Percentiles rank a stretch among this genome's conserved stretches.
These are phyloP conservation scores for Euzophera pinguis DNA, from an alignment of 2,888 invertebrate genomes.

Conservation along the genomic window DNA sequence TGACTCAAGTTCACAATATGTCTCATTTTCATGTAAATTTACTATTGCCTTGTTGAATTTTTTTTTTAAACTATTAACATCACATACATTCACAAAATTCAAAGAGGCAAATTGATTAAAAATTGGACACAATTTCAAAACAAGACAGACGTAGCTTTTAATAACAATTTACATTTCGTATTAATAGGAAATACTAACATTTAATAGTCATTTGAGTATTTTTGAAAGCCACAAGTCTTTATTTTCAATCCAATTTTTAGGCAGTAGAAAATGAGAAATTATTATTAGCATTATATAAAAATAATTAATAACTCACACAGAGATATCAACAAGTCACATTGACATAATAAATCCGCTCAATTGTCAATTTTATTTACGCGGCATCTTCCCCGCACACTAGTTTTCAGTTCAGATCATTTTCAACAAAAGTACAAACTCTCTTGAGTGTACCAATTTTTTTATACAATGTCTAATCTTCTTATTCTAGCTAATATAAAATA, in stretches of 20 bases:
- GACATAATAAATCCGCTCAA: too few relatives aligned
- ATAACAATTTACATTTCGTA: neutral
- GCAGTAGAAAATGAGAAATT: conserved; percentile 5
- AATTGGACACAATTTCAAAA: neutral
- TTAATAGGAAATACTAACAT: too few relatives aligned
- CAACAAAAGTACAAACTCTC: neutral
- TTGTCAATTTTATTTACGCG: too few relatives aligned
- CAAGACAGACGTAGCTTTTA: neutral
- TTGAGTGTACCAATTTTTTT: neutral
- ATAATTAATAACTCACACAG: neutral
- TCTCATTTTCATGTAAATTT: neutral
- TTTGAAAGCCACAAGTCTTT: too few relatives aligned
- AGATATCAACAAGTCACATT: too few relatives aligned
- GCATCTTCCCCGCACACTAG: neutral
- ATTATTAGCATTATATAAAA: neutral
- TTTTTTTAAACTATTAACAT: too few relatives aligned
- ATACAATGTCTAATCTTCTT: neutral
- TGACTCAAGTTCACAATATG: neutral
- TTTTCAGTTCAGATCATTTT: neutral
- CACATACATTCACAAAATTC: neutral
- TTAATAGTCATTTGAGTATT: too few relatives aligned
- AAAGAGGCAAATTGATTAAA: neutral
- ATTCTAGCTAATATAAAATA: neutral
- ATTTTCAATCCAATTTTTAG: neutral
- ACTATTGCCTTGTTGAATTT: neutral